Evolutionary conservation across 2,113 vertebrate genomes (phyloP), one percentile per base, ranked within the genome.

Genomic region (Turdus rufiventris): DNA sequence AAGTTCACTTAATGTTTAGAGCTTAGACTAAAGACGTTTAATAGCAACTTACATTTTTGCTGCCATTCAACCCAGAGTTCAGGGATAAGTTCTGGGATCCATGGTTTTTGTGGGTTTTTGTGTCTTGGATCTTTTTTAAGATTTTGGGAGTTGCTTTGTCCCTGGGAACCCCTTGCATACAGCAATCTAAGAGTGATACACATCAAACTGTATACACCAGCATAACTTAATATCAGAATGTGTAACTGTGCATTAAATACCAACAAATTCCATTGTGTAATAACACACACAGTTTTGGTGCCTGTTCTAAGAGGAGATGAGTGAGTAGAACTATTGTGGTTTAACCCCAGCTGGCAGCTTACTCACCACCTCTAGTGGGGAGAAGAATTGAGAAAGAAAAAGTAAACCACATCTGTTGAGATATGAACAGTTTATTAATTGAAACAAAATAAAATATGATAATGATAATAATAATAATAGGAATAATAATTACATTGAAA

Each of bases 381-480:
- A 79, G 18, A 58, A 62, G 24, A 71, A 63, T 12, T 71, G 25
- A 63, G 34, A 62, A 56, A 48, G 24, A 56, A 63, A 79, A 42
- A 42, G 5, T 14, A 48, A 71, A 42, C 6, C 1, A 26, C 20
- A 48, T 26, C 0, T 0, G 15, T 6, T 81, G 26, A 73, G 15
- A 58, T 43, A 65, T 8, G 3, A 66, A 45, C 33, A 73, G 23
- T 50, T 58, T 66, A 65, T 58, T 43, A 43, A 38, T 11, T 15
- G 13, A 88, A 73, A 43, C 17, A 50, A 48, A 79, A 87, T 12
- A 78, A 79, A 79, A 43, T 10, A 71, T 14, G 0, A 48, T 57
- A 6, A 38, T 38, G 2, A 77, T 25, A 4, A 29, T 36, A 5
- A 40, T 38, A 47, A 42, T 31, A 12, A 26, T 50, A 33, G 8